phyloP scores from a whole-genome alignment of 2,113 vertebrate species.

The Pseudorhombus dupliciocellatus region DNA sequence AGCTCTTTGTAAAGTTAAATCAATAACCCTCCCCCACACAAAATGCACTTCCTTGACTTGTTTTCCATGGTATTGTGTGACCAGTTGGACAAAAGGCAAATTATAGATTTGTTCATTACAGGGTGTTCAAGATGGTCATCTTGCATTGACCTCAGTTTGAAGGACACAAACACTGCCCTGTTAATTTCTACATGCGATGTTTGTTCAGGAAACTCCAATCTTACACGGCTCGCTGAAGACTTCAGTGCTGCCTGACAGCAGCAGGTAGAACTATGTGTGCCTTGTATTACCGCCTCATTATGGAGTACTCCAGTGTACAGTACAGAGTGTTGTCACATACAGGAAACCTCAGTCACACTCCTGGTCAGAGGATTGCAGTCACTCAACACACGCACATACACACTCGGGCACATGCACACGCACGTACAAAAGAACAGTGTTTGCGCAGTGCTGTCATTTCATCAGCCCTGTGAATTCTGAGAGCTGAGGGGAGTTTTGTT shows the following conservation, averaged over 20 bases:
- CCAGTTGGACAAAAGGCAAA: neutral
- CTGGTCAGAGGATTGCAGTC: neutral
- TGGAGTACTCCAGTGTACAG: slow-evolving; percentile 8
- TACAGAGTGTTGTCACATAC: slow-evolving; percentile 11
- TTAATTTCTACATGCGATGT: neutral
- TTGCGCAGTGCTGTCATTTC: slow-evolving; percentile 42
- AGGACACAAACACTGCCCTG: neutral
- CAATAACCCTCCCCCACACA: neutral
- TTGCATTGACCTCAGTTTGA: no score
- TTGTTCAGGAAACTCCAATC: neutral
- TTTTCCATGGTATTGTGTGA: neutral
- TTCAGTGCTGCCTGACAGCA: neutral
- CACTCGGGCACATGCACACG: slow-evolving; percentile 8
- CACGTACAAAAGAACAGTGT: slow-evolving; percentile 38
- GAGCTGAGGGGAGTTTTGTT: slow-evolving; percentile 27
- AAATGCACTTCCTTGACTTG: neutral
- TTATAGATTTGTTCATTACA: neutral
- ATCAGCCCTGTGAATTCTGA: slow-evolving; percentile 53
- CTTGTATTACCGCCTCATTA: slow-evolving; percentile 1
- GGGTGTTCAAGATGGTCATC: no score
- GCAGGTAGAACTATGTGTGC: no score
- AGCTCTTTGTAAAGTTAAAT: slow-evolving; percentile 6
- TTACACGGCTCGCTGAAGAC: slow-evolving; percentile 7
- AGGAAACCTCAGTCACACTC: slow-evolving; percentile 31
- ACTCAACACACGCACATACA: neutral